Conservation (phyloP, 2,888 invertebrate genomes). For the Scaptomyza cyrtandrae region DNA sequence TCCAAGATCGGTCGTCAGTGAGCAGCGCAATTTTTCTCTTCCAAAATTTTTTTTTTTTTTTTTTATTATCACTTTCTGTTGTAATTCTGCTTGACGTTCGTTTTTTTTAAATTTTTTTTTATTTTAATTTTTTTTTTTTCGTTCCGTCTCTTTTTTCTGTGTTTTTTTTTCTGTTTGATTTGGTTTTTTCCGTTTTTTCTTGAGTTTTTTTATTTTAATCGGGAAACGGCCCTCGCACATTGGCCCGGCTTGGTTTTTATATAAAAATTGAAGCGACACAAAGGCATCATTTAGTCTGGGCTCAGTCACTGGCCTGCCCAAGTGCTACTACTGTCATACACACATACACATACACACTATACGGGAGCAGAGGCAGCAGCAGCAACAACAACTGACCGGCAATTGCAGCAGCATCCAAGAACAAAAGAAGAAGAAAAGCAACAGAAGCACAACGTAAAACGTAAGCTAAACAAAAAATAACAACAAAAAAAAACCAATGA, state of each 20-base stretch:
- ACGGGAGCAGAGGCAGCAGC: conserved; percentile 32
- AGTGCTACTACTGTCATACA: conserved; percentile 52
- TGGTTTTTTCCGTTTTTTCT: conserved; percentile 26
- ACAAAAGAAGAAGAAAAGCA: conserved; percentile 23
- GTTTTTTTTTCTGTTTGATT: conserved; percentile 37
- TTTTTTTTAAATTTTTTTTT: conserved; percentile 20
- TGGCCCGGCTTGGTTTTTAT: conserved; percentile 58
- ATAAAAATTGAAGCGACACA: conserved; percentile 77
- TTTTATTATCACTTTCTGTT: conserved; percentile 55
- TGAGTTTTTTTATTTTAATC: conserved; percentile 42
- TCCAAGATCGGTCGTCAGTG: conserved; percentile 76
- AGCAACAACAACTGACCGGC: conserved; percentile 47
- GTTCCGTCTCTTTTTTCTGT: conserved; percentile 44
- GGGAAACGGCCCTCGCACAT: conserved; percentile 60
- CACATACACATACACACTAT: neutral
- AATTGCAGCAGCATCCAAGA: conserved; percentile 42
- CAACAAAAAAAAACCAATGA: conserved; percentile 1
- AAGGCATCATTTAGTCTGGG: conserved; percentile 74
- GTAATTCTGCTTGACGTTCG: conserved; percentile 51
- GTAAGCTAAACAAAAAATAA: conserved; percentile 45
- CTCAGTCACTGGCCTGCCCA: conserved; percentile 61
- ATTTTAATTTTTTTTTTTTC: conserved; percentile 22
- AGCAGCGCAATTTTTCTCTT: conserved; percentile 71
- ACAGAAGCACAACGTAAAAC: conserved; percentile 22
- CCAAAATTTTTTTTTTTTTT: conserved; percentile 37